Base-by-base conservation (phyloP, 2,113 vertebrate species). In the Eurypyga helias region DNA sequence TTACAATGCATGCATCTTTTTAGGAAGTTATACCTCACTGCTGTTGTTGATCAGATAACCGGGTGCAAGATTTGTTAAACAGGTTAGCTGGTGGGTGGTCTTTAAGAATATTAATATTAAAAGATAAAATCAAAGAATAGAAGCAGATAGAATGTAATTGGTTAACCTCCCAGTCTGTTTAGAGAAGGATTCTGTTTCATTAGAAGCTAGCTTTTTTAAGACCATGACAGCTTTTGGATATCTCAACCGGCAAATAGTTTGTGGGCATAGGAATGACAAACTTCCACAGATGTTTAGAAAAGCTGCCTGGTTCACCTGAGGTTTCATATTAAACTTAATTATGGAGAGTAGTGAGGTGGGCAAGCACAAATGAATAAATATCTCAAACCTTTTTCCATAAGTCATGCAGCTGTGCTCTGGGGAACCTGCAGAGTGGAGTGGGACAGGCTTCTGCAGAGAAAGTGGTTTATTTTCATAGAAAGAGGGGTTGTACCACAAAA, bases 11-110 rank as follows among this genome's bases (percentile, higher is more conserved):
- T 97, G 83, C 92, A 83, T 96, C 95, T 97, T 96, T 98, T 98
- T 95, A 98, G 95, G 97, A 98, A 98, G 97, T 98, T 98, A 96
- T 96, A 97, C 98, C 96, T 98, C 97, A 97, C 97, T 97, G 97
- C 78, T 96, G 97, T 96, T 96, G 96, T 93, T 97, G 97, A 97
- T 98, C 98, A 98, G 99, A 98, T 98, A 98, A 98, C 95, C 95
- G 81, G 96, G 98, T 98, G 98, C 98, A 96, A 98, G 89, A 98
- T 99, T 98, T 98, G 98, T 97, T 98, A 98, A 98, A 98, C 98
- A 98, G 96, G 94, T 97, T 96, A 97, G 96, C 97, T 98, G 97
- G 98, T 99, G 99, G 99, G 99, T 99, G 99, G 99, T 99, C 99
- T 99, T 99, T 98, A 95, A 92, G 97, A 98, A 98, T 98, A 98